Evolutionary conservation across 1,140 invertebrate species (phyloP).

Genomic region (Ruditapes philippinarum): DNA sequence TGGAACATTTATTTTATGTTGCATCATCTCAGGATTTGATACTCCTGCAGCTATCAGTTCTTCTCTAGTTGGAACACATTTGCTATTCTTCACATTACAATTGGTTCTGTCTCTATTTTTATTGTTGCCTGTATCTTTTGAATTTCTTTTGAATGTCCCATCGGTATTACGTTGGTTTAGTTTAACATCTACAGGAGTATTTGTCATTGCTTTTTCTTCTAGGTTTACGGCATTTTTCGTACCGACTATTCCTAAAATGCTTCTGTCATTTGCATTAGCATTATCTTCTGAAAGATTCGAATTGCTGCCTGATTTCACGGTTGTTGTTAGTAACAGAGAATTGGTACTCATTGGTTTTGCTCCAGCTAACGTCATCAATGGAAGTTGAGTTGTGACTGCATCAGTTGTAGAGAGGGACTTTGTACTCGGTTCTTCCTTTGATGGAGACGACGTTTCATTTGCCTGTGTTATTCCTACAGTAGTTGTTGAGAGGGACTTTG

Average conservation of each 20-base stretch:
- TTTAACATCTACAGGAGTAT: neutral
- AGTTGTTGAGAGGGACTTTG: neutral
- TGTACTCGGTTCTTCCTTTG: neutral
- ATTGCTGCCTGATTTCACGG: too few species aligned
- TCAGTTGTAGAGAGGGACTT: neutral
- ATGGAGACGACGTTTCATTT: neutral
- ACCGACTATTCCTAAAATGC: neutral
- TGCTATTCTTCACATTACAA: constrained; percentile 7
- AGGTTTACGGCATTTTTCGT: neutral
- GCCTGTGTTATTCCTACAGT: too few species aligned
- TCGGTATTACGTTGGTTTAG: neutral
- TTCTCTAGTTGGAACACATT: neutral
- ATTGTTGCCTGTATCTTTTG: neutral
- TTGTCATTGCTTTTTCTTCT: too few species aligned
- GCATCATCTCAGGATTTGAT: neutral
- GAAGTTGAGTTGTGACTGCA: neutral
- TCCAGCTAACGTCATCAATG: neutral
- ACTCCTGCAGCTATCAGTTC: neutral
- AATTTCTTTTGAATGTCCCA: neutral
- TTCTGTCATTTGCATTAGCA: neutral
- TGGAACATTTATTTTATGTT: neutral
- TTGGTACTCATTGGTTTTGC: neutral
- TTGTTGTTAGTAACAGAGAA: neutral
- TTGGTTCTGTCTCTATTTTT: neutral
- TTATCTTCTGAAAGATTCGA: neutral